Percentiles rank a stretch among this genome's conserved stretches.
Evolutionary conservation across 37 sponge, comb jelly and placozoan genomes (phyloP).

Genomic region (Trichoplax adhaerens): DNA sequence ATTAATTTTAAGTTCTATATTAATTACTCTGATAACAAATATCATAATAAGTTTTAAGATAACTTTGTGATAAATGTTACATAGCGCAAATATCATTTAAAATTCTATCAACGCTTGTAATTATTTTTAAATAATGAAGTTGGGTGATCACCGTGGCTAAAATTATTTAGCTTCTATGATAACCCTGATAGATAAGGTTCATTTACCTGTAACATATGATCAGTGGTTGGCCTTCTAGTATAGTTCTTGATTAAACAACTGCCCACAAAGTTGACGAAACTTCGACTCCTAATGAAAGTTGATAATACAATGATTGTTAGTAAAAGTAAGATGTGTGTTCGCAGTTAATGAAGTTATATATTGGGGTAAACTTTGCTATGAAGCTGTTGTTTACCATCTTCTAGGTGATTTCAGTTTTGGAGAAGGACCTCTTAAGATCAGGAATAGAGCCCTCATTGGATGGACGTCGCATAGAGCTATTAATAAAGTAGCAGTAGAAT

Average conservation of each 20-base stretch:
- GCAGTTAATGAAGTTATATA: no score
- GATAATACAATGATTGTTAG: no score
- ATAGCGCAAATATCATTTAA: no score
- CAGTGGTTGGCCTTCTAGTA: constrained; percentile 60
- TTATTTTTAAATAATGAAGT: constrained; percentile 1
- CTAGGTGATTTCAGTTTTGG: constrained; percentile 73
- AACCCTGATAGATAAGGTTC: background rate
- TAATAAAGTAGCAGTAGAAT: background rate
- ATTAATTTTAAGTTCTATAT: no score
- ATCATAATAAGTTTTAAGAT: no score
- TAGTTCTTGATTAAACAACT: constrained; percentile 76
- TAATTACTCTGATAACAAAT: no score
- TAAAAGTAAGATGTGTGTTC: no score
- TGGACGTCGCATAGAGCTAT: constrained; percentile 83
- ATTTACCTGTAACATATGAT: constrained; percentile 66
- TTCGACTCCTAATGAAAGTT: constrained; percentile 18
- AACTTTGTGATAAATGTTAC: no score
- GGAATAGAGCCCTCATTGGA: constrained; percentile 94
- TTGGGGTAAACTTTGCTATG: background rate
- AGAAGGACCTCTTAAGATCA: constrained; percentile 83
- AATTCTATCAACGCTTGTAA: constrained; percentile 1
- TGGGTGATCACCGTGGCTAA: background rate
- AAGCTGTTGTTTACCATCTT: constrained; percentile 46
- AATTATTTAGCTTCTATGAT: background rate
- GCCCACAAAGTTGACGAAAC: constrained; percentile 56